Conservation (phyloP, 2,888 invertebrate genomes). For the Pristionchus entomophagus region DNA sequence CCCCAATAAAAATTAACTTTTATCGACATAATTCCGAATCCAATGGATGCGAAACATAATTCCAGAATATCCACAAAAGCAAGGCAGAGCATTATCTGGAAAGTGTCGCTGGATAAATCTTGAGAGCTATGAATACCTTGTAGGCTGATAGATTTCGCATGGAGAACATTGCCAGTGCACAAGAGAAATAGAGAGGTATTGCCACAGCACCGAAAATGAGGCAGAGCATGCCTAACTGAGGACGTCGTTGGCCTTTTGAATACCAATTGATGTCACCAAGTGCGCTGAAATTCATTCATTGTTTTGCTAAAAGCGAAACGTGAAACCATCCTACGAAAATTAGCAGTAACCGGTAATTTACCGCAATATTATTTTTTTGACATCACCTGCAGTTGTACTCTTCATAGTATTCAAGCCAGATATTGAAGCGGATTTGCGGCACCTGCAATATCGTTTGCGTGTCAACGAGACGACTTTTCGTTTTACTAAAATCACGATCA, state of each 20-base stretch:
- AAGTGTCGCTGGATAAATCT: background rate
- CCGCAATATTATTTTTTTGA: background rate
- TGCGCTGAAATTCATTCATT: background rate
- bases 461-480: background rate
- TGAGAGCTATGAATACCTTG: background rate
- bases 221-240: background rate
- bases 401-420: background rate
- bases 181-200: background rate
- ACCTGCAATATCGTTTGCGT: background rate
- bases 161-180: background rate
- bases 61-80: too few species aligned
- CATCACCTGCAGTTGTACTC: background rate
- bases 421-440: background rate
- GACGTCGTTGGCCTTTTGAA: background rate
- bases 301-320: too few species aligned
- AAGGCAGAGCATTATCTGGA: too few species aligned
- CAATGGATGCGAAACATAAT: background rate
- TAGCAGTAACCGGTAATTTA: background rate
- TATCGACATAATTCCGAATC: background rate
- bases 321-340: too few species aligned
- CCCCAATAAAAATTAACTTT: background rate
- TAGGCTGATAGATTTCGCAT: background rate
- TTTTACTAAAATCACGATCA: background rate
- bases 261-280: background rate
- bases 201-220: background rate